Base-by-base conservation (phyloP, 2,797 vertebrate species). In the Potorous gilbertii region DNA sequence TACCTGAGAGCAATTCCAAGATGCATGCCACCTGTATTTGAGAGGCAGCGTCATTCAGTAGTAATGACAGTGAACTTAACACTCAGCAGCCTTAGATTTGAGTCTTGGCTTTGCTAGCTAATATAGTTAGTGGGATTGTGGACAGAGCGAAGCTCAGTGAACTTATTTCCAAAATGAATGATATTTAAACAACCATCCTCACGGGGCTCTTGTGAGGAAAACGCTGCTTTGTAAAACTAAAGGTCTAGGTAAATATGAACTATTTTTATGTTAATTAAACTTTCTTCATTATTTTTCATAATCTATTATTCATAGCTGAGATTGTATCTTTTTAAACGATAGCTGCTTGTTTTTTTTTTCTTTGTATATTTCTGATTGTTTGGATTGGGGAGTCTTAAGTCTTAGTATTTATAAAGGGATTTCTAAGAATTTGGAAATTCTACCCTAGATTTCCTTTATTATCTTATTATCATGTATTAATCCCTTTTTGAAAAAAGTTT, bases 401-500 rank as follows among this genome's bases (percentile, higher is more conserved):
- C 31, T 74, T 74, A 40, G 40, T 74, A 74, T 74, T 40, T 74
- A 8, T 40, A 74, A 40, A 74, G 18, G 6, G 6, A 74, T 74
- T 74, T 40, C 66, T 74, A 40, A 74, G 66, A 74, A 74, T 21
- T 74, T 74, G 24, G n/a, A n/a, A 74, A 74, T 9, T 74, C 16
- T 74, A 40, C 16, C n/a, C 5, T 21, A 40, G 16, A 40, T 74
- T n/a, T n/a, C n/a, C n/a, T n/a, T n/a, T n/a, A n/a, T n/a, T n/a
- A n/a, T n/a, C 34, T 74, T 13, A 62, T 74, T 10, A 57, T 27
- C 34, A n/a, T n/a, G 34, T n/a, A 66, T 66, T 66, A n/a, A 66
- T n/a, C 5, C 34, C 16, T 16, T 94, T 52, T 93, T 93, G 46
- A 93, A 96, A 87, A 96, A 87, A 96, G 31, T 56, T 95, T 13